A percentile compares a stretch with the other conserved stretches of the same genome.
These are phyloP conservation scores for Liasis olivaceus DNA, from an alignment of 2,797 vertebrate genomes.

Conservation along the genomic window DNA sequence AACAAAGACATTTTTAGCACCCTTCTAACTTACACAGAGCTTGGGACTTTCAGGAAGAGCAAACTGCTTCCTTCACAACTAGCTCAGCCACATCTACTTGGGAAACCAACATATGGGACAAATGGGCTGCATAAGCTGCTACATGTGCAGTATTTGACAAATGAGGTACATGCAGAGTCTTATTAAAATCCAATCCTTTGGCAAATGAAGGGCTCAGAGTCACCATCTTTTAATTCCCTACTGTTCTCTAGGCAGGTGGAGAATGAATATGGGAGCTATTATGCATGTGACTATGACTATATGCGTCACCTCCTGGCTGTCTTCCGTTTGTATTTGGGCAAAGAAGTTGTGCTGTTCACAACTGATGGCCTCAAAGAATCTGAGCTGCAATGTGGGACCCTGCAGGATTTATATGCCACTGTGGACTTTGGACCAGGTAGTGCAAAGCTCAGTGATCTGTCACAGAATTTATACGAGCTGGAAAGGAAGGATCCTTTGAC, in stretches of 20 bases:
- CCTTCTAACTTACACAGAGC: background rate
- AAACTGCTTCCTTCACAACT: background rate
- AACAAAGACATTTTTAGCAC: background rate
- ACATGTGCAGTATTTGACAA: background rate
- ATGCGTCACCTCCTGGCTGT: conserved; percentile 82
- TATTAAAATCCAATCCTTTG: background rate
- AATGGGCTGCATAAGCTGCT: background rate
- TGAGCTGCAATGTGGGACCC: conserved; percentile 87
- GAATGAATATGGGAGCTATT: conserved; percentile 96
- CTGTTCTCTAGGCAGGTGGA: conserved; percentile 82
- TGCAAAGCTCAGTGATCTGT: background rate
- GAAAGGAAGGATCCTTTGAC: conserved; percentile 8
- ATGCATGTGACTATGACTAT: conserved; percentile 88
- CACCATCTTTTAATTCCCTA: background rate
- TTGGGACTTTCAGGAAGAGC: background rate
- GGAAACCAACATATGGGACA: background rate
- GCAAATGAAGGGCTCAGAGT: background rate
- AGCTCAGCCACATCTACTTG: background rate
- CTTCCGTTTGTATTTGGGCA: conserved; percentile 84
- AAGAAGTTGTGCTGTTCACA: conserved; percentile 88
- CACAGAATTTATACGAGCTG: background rate
- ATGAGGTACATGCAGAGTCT: background rate
- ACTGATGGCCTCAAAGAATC: conserved; percentile 81
- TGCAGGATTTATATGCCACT: conserved; percentile 88
- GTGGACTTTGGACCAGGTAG: conserved; percentile 94